Evolutionary conservation across 2,797 vertebrate species (phyloP), one percentile per base, ranked within the genome.

Genomic region (Sarcophilus harrisii): DNA sequence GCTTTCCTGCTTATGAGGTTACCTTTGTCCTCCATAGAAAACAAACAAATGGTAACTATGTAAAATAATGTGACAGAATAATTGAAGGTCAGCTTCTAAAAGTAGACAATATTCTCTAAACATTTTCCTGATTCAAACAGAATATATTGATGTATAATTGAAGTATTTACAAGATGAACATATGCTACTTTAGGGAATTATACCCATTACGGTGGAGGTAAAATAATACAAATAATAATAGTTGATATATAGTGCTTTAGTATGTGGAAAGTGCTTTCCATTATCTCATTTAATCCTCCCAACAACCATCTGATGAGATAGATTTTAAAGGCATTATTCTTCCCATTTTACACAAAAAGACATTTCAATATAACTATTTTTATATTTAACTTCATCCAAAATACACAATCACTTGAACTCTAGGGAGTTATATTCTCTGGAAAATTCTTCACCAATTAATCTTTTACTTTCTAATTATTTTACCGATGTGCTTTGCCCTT

Each of bases 51-150:
- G 92, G 6, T 92, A 93, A 93, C 94, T 95, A 92, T 96, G 92
- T 95, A 93, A 98, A 97, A 96, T 66, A 95, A 98, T 96, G 97
- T 96, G 97, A 97, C 95, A 92, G 95, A 94, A 97, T 98, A 97
- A 98, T 94, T 97, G 89, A 97, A 97, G 97, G 96, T 98, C 97
- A 96, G 92, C 87, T 62, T 94, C 92, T 2, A 94, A 93, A 96
- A 92, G 94, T 91, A 91, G 62, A 96, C 93, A 96, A 60, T 81
- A 6, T 95, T 94, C 62, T 96, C 93, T 96, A 98, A 97, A 98
- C 97, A 91, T 97, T 95, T 95, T 93, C 95, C 95, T 89, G 91
- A 92, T 92, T 97, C 92, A 96, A 96, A 94, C 49, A 58, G 90
- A 96, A 96, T 96, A 94, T 92, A 95, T 94, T 96, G 94, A 28